Evolutionary conservation across 2,888 invertebrate genomes (phyloP).

Genomic region (Cryptocheilus praepositus): DNA sequence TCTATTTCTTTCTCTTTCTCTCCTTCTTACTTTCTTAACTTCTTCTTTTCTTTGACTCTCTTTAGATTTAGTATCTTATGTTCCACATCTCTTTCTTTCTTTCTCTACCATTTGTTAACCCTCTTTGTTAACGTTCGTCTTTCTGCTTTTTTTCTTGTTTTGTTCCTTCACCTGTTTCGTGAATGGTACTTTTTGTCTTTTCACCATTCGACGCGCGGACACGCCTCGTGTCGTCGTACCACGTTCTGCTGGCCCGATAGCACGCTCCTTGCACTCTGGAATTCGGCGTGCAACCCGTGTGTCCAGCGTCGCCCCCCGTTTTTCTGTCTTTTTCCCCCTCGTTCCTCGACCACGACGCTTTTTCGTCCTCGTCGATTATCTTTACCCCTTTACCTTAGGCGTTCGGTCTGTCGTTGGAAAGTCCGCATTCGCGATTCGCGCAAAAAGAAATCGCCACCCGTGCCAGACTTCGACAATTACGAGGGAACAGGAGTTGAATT

Average conservation of each 20-base stretch:
- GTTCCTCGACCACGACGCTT: too few species aligned
- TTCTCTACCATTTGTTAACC: background rate
- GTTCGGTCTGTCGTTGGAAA: background rate
- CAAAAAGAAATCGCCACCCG: too few species aligned
- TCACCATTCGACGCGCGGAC: conserved; percentile 23
- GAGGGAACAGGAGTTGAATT: too few species aligned
- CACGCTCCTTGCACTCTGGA: background rate
- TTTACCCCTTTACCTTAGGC: too few species aligned
- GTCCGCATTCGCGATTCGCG: background rate
- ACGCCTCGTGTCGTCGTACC: conserved; percentile 24
- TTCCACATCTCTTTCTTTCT: conserved; percentile 14
- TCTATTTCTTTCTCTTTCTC: conserved; percentile 18
- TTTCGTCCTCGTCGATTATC: background rate
- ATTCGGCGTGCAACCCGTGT: too few species aligned
- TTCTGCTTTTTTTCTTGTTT: conserved; percentile 39
- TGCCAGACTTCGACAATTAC: too few species aligned
- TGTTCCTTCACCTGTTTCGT: conserved; percentile 1
- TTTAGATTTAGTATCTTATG: conserved; percentile 15
- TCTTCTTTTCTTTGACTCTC: background rate
- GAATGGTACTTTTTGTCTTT: background rate
- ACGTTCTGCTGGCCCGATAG: conserved; percentile 20
- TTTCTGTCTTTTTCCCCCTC: too few species aligned
- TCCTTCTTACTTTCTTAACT: conserved; percentile 1
- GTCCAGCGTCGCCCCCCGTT: too few species aligned
- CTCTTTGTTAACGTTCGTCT: conserved; percentile 15